Evolutionary conservation across 23 tunicate species (phyloP), one percentile per base, ranked within the genome.

Genomic region (Ciona savignyi): DNA sequence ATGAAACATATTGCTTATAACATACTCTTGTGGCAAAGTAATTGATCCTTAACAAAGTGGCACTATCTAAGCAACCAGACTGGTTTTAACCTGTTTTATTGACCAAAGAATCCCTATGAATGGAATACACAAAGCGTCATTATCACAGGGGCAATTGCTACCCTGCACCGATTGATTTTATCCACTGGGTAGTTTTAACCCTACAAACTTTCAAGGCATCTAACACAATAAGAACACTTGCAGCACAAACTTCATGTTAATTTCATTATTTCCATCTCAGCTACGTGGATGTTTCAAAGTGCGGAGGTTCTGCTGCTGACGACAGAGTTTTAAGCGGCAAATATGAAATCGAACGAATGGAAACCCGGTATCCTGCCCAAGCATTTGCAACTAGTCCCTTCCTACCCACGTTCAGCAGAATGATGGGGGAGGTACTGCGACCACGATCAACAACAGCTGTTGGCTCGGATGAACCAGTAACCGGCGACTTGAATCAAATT

Each of bases 311-410:
- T 0, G 48, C 72, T 0, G 69, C 30, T 60, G 80, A 86, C 60
- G 85, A 79, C 29, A 34, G 33, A 29, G 73, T 86, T 11, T 34
- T 62, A 30, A 34, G 32, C 21, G 93, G 85, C 30, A 65, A 75
- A 2, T 86, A 86, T 42, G 78, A 33, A 25, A 74, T 86, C 65
- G 83, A 86, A 64, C 73, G 93, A 9, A 86, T 73, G 81, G 84
- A 81, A 3, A 75, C 70, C 3, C 29, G 29, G 25, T 68, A 86
- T 61, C 11, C 49, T 25, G 85, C 93, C 9, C 33, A 51, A 2
- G 85, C 69, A 24, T 62, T 73, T 49, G 32, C 68, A 71, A 25
- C 30, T 33, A 80, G 77, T 63, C 93, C 93, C 27, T 86, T 86
- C 33, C 85, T 78, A 64, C 93, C 93, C 0, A 61, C 62, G 20